Conservation (phyloP, 2,113 vertebrate species). For the Phocoena phocoena region DNA sequence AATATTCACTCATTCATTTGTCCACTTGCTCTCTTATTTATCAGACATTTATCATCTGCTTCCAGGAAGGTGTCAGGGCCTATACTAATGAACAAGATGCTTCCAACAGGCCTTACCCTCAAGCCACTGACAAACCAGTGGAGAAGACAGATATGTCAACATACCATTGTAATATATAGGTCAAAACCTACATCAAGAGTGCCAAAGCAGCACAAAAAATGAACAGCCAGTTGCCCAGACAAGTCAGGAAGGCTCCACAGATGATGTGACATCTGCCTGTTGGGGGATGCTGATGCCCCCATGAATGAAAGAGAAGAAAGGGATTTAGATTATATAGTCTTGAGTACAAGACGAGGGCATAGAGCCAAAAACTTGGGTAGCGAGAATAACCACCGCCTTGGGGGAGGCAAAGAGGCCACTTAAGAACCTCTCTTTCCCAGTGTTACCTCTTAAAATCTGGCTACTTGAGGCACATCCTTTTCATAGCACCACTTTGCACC, state of each 20-base stretch:
- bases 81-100: neutral
- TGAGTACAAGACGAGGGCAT: neutral
- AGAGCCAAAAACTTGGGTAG: neutral
- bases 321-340: neutral
- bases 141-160: neutral
- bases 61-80: neutral
- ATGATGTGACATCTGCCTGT: neutral
- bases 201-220: neutral
- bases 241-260: neutral
- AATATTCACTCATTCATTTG: neutral
- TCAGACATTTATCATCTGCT: neutral
- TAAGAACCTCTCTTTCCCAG: neutral
- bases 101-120: neutral
- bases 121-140: neutral
- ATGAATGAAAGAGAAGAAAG: neutral
- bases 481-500: neutral
- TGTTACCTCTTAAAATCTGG: no score
- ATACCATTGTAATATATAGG: neutral
- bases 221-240: neutral
- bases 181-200: neutral
- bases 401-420: neutral
- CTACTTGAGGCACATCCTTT: neutral
- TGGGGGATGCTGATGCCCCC: no score
- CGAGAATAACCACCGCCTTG: neutral
- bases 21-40: neutral